Percentiles rank a stretch among this genome's conserved stretches.
phyloP scores from a whole-genome alignment of 1,140 invertebrate species.

The Dermatophagoides farinae region DNA sequence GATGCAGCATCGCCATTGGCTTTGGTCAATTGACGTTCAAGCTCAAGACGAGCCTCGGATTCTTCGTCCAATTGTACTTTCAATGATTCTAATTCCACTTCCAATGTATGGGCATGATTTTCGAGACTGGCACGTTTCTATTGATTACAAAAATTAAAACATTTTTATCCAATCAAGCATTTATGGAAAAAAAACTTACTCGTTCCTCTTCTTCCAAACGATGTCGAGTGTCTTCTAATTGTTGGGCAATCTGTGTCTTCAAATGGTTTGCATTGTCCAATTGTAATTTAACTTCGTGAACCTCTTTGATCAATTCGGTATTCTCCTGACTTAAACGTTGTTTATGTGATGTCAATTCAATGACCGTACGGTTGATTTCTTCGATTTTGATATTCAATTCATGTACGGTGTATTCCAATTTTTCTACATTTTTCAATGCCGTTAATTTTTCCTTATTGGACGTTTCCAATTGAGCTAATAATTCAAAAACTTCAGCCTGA shows the following conservation, averaged over 20 bases:
- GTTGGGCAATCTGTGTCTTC: slow-evolving; percentile 60
- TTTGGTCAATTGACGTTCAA: slow-evolving; percentile 80
- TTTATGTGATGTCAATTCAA: slow-evolving; percentile 63
- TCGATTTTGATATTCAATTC: slow-evolving; percentile 83
- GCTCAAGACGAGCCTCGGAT: slow-evolving; percentile 74
- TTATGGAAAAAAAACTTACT: slow-evolving; percentile 25
- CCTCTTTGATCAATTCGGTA: slow-evolving; percentile 75
- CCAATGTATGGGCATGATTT: slow-evolving; percentile 63
- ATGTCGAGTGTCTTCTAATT: slow-evolving; percentile 77
- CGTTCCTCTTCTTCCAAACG: slow-evolving; percentile 84
- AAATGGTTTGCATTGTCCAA: slow-evolving; percentile 76
- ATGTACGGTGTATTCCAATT: slow-evolving; percentile 62
- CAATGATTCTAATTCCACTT: slow-evolving; percentile 74
- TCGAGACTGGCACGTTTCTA: slow-evolving; percentile 65
- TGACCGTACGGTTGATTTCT: slow-evolving; percentile 77
- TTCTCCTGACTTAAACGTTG: slow-evolving; percentile 41
- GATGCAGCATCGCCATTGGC: slow-evolving; percentile 64
- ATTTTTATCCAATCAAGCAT: not conserved
- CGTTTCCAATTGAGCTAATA: slow-evolving; percentile 73
- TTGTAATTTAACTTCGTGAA: slow-evolving; percentile 80
- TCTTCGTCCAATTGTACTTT: slow-evolving; percentile 85
- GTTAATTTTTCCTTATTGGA: slow-evolving; percentile 73
- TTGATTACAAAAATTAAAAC: not conserved
- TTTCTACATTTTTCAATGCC: slow-evolving; percentile 66
- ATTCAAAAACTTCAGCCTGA: slow-evolving; percentile 85